Percentiles rank a stretch among this genome's conserved stretches.
phyloP scores from a whole-genome alignment of 2,113 vertebrate genomes.

The Vicugna pacos region DNA sequence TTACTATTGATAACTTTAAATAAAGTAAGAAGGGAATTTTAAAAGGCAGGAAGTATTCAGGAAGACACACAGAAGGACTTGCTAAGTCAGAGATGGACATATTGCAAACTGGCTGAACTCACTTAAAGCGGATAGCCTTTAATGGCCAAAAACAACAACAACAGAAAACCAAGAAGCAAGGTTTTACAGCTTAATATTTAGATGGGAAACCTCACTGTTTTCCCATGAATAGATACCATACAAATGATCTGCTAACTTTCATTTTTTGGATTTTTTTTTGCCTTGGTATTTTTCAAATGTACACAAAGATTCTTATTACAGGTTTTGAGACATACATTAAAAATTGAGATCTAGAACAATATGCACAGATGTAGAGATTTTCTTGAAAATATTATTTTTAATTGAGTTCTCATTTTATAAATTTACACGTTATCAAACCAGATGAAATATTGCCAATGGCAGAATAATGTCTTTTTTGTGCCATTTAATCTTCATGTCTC shows the following conservation, averaged over 20 bases:
- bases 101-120: neutral
- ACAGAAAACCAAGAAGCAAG: neutral
- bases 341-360: neutral
- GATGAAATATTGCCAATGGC: neutral
- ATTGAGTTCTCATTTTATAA: constrained; percentile 7
- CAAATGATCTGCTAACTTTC: neutral
- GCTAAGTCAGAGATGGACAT: neutral
- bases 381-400: neutral
- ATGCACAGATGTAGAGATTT: neutral
- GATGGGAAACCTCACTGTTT: neutral
- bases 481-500: constrained; percentile 20
- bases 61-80: neutral
- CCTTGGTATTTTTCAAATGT: neutral
- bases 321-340: neutral
- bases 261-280: neutral
- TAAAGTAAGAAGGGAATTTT: neutral
- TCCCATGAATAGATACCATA: neutral
- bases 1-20: neutral
- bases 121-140: neutral
- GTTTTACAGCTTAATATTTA: neutral
- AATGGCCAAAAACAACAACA: neutral
- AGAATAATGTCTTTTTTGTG: neutral
- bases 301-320: neutral
- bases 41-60: neutral
- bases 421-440: neutral